Percentiles rank a stretch among this genome's conserved stretches.
Evolutionary conservation across 2,797 vertebrate genomes (phyloP).

Genomic region (Phataginus tetradactyla): DNA sequence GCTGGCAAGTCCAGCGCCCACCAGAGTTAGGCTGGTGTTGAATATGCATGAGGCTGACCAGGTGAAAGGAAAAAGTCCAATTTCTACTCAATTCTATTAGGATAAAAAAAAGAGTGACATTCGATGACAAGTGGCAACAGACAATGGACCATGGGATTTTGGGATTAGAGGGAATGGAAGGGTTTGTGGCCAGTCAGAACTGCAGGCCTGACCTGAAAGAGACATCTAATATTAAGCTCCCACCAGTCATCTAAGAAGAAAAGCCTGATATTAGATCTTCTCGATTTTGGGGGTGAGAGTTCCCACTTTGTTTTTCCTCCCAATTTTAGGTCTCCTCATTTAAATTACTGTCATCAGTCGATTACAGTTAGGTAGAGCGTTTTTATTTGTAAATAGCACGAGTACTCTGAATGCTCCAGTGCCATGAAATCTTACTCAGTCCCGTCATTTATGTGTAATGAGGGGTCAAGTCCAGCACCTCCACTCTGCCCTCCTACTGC

Average conservation of each 20-base stretch:
- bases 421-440: neutral
- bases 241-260: neutral
- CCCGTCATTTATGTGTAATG: neutral
- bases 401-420: neutral
- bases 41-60: neutral
- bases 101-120: neutral
- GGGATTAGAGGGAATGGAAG: no score
- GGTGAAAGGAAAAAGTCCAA: neutral
- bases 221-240: neutral
- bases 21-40: neutral
- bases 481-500: no score
- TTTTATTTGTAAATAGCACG: neutral
- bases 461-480: neutral
- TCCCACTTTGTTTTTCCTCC: no score
- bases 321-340: neutral
- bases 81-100: neutral
- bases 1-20: neutral
- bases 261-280: neutral
- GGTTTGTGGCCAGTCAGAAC: neutral
- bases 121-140: neutral
- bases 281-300: neutral
- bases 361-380: neutral
- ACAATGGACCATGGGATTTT: neutral
- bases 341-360: neutral
- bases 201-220: neutral